phyloP scores from a whole-genome alignment of 2,113 vertebrate genomes.

The Lathamus discolor region DNA sequence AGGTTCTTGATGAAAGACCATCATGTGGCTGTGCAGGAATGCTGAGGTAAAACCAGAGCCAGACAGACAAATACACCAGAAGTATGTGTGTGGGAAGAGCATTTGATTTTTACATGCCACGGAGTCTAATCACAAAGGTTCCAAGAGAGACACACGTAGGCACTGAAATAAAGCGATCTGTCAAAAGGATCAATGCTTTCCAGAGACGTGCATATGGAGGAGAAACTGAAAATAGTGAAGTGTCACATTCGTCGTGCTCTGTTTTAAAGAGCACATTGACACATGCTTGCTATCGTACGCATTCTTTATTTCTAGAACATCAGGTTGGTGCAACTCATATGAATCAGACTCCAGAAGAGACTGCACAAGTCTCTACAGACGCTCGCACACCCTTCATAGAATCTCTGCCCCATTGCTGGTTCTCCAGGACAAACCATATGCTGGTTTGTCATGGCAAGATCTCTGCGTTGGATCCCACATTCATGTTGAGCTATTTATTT shows the following conservation, averaged over 20 bases:
- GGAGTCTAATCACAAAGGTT: not conserved
- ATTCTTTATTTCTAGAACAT: not conserved
- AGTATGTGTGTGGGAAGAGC: not conserved
- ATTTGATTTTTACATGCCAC: not conserved
- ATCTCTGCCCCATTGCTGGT: not conserved
- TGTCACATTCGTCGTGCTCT: not conserved
- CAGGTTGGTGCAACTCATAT: not conserved
- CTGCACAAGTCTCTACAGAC: not conserved
- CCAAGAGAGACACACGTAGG: not conserved
- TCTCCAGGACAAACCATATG: not conserved
- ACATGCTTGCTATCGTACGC: not conserved
- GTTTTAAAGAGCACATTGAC: not conserved
- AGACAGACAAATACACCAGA: slow-evolving; percentile 20
- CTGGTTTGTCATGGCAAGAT: not conserved
- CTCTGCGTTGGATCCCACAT: not conserved
- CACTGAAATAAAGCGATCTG: not conserved
- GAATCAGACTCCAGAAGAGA: not conserved
- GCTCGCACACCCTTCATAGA: not conserved
- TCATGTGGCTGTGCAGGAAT: slow-evolving; percentile 18
- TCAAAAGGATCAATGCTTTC: not conserved
- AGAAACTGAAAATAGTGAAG: not conserved
- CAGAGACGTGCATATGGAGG: accelerated
- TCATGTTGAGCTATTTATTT: not conserved
- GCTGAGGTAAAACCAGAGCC: slow-evolving; percentile 43
- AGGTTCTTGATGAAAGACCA: not conserved